Conservation (phyloP, 2,888 invertebrate species). For the Pterostichus madidus region DNA sequence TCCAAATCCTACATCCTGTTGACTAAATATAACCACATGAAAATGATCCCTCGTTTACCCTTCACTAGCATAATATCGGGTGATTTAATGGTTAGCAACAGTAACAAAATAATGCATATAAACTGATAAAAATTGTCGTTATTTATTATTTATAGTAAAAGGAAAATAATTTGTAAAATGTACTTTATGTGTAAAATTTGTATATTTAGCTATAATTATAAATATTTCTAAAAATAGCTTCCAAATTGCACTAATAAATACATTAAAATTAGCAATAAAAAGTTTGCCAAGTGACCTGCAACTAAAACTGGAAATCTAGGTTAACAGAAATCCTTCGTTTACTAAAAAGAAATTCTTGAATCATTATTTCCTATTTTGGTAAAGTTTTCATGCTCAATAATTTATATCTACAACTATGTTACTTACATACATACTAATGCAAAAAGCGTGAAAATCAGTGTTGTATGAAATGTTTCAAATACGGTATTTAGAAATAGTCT, state of each 20-base stretch:
- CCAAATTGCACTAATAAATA: neutral
- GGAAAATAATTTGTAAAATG: no score
- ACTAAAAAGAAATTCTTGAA: constrained; percentile 42
- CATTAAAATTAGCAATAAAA: constrained; percentile 32
- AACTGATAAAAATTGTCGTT: no score
- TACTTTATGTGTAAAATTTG: no score
- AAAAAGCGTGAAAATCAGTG: constrained; percentile 33
- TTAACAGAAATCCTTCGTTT: constrained; percentile 51
- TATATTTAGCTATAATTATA: no score
- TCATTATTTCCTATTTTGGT: constrained; percentile 54
- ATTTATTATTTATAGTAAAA: no score
- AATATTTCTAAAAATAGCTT: neutral
- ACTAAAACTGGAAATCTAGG: constrained; percentile 38
- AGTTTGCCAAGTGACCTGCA: constrained; percentile 28
- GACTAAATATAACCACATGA: no score
- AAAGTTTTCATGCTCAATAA: constrained; percentile 40
- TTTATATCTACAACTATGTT: constrained; percentile 41
- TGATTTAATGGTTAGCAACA: no score
- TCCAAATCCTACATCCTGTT: no score
- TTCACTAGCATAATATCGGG: no score
- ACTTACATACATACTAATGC: constrained; percentile 15
- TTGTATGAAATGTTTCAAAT: constrained; percentile 38
- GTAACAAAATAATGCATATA: no score
- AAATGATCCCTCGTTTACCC: no score
- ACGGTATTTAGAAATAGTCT: constrained; percentile 12